Conservation (phyloP, 2,797 vertebrate genomes). For the Luscinia luscinia region DNA sequence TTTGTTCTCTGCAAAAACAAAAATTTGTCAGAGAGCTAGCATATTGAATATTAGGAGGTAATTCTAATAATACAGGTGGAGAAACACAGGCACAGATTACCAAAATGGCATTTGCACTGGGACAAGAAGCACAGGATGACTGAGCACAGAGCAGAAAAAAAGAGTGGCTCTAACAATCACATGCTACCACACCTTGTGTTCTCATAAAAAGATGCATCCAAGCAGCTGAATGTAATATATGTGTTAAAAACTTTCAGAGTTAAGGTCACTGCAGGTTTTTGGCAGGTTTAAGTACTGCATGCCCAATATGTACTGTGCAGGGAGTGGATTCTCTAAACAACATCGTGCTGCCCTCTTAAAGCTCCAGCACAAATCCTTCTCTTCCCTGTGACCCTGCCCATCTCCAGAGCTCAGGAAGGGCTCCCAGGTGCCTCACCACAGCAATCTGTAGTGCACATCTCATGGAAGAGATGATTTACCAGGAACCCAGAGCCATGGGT, state of each 20-base stretch:
- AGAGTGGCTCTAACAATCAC: fast-evolving
- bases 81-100: background rate
- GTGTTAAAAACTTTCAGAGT: background rate
- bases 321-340: background rate
- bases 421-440: background rate
- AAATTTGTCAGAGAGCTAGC: background rate
- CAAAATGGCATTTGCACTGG: fast-evolving
- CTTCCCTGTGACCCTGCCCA: background rate
- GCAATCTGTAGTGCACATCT: background rate
- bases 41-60: background rate
- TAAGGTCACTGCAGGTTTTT: background rate
- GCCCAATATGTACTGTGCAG: background rate
- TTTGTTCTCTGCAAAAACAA: background rate
- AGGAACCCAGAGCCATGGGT: fast-evolving
- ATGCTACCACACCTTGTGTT: fast-evolving
- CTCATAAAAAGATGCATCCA: background rate
- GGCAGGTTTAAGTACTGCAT: background rate
- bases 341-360: fast-evolving
- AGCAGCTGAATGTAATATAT: background rate
- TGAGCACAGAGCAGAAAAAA: fast-evolving
- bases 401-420: background rate
- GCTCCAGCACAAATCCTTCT: background rate
- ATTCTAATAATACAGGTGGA: background rate
- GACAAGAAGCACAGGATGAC: fast-evolving
- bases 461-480: background rate